phyloP scores from a whole-genome alignment of 2,113 vertebrate genomes.

The Lynx canadensis region DNA sequence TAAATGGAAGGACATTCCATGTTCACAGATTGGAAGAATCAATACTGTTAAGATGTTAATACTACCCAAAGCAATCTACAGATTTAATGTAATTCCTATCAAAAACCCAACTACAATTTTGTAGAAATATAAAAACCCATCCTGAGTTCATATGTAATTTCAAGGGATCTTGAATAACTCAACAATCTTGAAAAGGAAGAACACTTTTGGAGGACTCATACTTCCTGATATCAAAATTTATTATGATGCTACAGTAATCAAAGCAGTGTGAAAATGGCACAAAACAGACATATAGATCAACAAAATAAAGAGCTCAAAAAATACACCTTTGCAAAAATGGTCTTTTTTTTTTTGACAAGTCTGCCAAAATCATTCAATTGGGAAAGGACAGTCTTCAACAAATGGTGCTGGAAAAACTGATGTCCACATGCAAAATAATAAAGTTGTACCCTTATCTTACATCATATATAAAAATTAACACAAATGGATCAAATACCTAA shows the following conservation, averaged over 20 bases:
- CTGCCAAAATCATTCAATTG: not conserved
- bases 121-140: not conserved
- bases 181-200: not conserved
- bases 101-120: not conserved
- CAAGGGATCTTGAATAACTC: not conserved
- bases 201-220: not conserved
- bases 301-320: not conserved
- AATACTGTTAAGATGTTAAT: not conserved
- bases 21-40: not conserved
- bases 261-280: not conserved
- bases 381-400: not conserved
- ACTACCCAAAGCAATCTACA: not conserved
- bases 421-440: not conserved
- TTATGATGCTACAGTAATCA: not conserved
- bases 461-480: not conserved
- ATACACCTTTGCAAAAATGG: not conserved
- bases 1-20: not conserved
- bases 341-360: not conserved
- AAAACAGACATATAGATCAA: not conserved
- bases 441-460: not conserved
- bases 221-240: not conserved
- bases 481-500: not conserved
- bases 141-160: not conserved
- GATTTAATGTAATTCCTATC: not conserved
- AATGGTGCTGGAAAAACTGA: not conserved